phyloP scores from a whole-genome alignment of 2,113 vertebrate species.

The Maccullochella peelii region DNA sequence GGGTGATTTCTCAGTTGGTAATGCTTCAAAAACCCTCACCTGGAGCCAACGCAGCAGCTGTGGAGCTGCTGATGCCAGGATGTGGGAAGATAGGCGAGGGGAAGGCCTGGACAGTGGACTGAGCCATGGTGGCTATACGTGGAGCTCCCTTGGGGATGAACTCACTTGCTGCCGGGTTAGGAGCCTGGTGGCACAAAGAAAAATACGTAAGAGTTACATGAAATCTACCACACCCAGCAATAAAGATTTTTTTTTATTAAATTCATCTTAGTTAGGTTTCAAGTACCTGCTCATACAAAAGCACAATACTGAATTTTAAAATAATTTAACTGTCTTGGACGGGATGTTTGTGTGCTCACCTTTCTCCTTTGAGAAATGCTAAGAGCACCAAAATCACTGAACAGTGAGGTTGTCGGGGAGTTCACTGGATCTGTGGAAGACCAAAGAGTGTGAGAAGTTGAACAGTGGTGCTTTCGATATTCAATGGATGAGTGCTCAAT shows the following conservation, averaged over 20 bases:
- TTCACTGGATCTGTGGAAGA: slow-evolving; percentile 90
- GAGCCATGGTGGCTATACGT: slow-evolving; percentile 92
- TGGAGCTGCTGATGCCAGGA: slow-evolving; percentile 90
- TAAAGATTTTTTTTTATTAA: no score
- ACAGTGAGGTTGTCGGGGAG: slow-evolving; percentile 94
- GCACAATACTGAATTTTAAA: neutral
- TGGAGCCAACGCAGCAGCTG: slow-evolving; percentile 92
- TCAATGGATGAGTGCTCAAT: neutral
- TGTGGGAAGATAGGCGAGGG: slow-evolving; percentile 95
- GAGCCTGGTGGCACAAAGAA: slow-evolving; percentile 84
- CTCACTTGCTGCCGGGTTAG: slow-evolving; percentile 97
- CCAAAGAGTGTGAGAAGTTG: neutral
- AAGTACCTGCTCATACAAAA: slow-evolving; percentile 16
- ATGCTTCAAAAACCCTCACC: slow-evolving; percentile 83
- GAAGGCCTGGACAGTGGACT: slow-evolving; percentile 94
- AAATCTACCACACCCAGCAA: neutral
- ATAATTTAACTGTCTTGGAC: neutral
- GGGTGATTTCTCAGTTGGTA: neutral
- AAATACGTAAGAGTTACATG: neutral
- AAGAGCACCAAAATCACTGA: slow-evolving; percentile 98
- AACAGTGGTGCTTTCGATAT: neutral
- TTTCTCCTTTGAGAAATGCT: slow-evolving; percentile 97
- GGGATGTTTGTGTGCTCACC: slow-evolving; percentile 82
- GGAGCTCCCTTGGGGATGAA: slow-evolving; percentile 98
- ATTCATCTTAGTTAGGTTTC: neutral